phyloP scores from a whole-genome alignment of 2,797 vertebrate genomes.

The Lateolabrax maculatus region DNA sequence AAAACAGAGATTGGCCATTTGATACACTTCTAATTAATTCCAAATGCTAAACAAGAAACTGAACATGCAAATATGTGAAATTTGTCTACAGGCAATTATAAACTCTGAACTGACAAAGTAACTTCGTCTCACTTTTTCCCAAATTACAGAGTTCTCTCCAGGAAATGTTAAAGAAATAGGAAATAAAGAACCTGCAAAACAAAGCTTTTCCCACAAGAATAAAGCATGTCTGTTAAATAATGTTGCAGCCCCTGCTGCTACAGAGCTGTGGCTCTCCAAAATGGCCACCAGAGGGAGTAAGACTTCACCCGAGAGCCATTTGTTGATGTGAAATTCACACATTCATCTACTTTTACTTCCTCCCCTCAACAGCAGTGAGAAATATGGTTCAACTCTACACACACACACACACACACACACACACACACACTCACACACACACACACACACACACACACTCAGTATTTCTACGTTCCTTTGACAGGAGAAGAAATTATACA shows the following conservation, averaged over 20 bases:
- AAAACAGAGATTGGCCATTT: not conserved
- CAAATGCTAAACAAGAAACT: too few relatives aligned
- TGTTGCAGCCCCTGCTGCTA: not conserved
- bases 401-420: not conserved
- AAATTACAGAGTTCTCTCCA: not conserved
- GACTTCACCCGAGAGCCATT: not conserved
- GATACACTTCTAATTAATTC: too few relatives aligned
- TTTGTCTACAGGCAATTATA: not conserved
- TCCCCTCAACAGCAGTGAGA: not conserved
- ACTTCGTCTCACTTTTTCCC: not conserved
- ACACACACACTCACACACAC: not conserved
- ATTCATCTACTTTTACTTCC: not conserved
- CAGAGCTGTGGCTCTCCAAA: not conserved
- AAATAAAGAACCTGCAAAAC: not conserved
- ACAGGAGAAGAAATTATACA: slow-evolving; percentile 15
- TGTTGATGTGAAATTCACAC: slow-evolving; percentile 20
- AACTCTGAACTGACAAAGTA: too few relatives aligned
- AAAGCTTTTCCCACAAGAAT: not conserved
- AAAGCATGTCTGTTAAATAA: not conserved
- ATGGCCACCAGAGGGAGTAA: slow-evolving; percentile 64
- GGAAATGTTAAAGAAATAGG: not conserved
- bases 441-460: not conserved
- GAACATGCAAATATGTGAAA: not conserved
- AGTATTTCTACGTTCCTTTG: slow-evolving; percentile 4
- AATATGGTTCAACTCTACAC: not conserved